Base-by-base conservation (phyloP, 2,113 vertebrate species). In the Passer montanus region DNA sequence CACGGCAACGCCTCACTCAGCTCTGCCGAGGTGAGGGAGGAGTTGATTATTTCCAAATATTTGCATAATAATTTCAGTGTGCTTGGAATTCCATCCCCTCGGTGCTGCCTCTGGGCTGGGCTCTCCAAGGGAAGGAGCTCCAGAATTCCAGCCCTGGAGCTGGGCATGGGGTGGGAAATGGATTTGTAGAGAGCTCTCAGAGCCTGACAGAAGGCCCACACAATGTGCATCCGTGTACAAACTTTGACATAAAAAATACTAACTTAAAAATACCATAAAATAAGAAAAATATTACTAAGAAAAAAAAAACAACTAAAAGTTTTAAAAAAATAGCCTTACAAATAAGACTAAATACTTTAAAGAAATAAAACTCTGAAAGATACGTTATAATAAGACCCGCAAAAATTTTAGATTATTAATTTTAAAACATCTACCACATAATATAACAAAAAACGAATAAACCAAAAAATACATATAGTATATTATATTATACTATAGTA, bases 1-100 rank as follows among this genome's bases (percentile, higher is more conserved):
- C 87, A 88, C 59, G 21, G 95, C 78, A 90, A 90, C 72, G 8
- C 62, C 87, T 85, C 85, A 35, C 83, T 94, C 47, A 1, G 86
- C 77, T 87, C 75, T 62, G 47, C 31, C n/a, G 21, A 75, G 77
- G 69, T 33, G 78, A 80, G 60, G 53, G 62, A 64, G 55, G 80
- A 85, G 60, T 67, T 66, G 72, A 88, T 89, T 64, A 91, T 96
- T 93, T 79, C 86, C 96, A 95, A 93, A 96, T 93, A 93, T 95
- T 94, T 95, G 92, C 84, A 67, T 94, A 44, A 94, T 82, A 80
- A 93, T 78, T 73, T 52, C 58, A 27, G 53, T 52, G 87, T 70
- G 63, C 90, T 79, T 62, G 60, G 75, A 88, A 69, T 91, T 49
- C 44, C 50, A 22, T 35, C 66, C n/a, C n/a, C 62, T 56, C 28